Evolutionary conservation across 2,113 vertebrate genomes (phyloP).

Genomic region (Salvelinus sp.): DNA sequence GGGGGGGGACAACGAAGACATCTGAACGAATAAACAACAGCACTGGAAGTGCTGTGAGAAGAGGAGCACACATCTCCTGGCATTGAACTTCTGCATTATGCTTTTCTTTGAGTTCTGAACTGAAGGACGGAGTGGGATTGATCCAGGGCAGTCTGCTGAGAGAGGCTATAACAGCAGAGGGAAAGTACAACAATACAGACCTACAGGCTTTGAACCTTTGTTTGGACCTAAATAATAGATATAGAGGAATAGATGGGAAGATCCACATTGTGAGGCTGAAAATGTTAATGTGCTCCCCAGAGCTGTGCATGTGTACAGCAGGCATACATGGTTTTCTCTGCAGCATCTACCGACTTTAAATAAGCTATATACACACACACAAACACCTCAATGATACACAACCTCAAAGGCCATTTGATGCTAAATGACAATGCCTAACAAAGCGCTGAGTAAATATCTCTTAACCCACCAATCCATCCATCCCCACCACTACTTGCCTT

Average conservation of each 20-base stretch:
- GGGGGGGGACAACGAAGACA: too few species aligned
- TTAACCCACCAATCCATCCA: neutral
- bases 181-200: neutral
- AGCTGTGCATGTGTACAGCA: too few species aligned
- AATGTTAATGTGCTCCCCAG: too few species aligned
- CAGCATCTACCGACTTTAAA: too few species aligned
- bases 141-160: neutral
- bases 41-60: conserved; percentile 29
- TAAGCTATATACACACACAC: too few species aligned
- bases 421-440: too few species aligned
- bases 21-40: conserved; percentile 20
- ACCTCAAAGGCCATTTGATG: too few species aligned
- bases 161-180: neutral
- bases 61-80: conserved; percentile 20
- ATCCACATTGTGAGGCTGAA: too few species aligned
- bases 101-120: neutral
- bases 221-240: neutral
- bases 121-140: neutral
- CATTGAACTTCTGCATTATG: neutral
- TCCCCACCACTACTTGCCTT: conserved; percentile 76
- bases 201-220: too few species aligned
- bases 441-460: too few species aligned
- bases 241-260: neutral
- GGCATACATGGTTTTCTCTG: too few species aligned
- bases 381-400: too few species aligned